phyloP scores from a whole-genome alignment of 1,140 invertebrate species.

The Drosophila tristis region DNA sequence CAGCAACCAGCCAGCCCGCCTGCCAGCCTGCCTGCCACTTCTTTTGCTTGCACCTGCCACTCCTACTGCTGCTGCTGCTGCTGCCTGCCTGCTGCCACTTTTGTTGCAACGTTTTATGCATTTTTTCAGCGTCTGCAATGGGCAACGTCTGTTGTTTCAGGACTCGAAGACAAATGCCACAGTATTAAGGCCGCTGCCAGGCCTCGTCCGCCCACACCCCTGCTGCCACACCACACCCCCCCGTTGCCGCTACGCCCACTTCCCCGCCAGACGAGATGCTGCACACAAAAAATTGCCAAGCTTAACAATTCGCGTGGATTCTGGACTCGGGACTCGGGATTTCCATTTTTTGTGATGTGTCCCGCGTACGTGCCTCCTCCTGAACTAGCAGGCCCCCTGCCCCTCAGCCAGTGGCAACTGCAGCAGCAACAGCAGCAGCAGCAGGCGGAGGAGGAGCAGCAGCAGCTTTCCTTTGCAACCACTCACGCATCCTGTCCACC shows the following conservation, averaged over 20 bases:
- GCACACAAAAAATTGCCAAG: conserved; percentile 71
- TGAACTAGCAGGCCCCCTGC: conserved; percentile 42
- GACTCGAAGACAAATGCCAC: conserved; percentile 75
- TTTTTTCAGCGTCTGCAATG: conserved; percentile 75
- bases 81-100: conserved; percentile 36
- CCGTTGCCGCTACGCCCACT: conserved; percentile 2
- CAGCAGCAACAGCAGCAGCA: conserved; percentile 17
- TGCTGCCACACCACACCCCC: too few species aligned
- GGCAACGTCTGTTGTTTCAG: conserved; percentile 78
- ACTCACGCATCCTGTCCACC: background rate
- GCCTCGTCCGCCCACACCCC: conserved; percentile 1
- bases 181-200: conserved; percentile 71
- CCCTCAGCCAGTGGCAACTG: conserved; percentile 38
- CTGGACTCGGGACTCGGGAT: conserved; percentile 23
- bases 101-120: conserved; percentile 82
- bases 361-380: conserved; percentile 61
- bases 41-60: conserved; percentile 5
- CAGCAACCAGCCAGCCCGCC: conserved; percentile 41
- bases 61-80: conserved; percentile 9
- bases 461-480: conserved; percentile 38
- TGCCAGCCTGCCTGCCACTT: conserved; percentile 10
- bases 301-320: conserved; percentile 73
- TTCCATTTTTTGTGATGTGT: conserved; percentile 44
- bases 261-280: conserved; percentile 64
- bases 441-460: background rate